Conservation (phyloP, 2,888 invertebrate species). For the Pristionchus fissidentatus region DNA sequence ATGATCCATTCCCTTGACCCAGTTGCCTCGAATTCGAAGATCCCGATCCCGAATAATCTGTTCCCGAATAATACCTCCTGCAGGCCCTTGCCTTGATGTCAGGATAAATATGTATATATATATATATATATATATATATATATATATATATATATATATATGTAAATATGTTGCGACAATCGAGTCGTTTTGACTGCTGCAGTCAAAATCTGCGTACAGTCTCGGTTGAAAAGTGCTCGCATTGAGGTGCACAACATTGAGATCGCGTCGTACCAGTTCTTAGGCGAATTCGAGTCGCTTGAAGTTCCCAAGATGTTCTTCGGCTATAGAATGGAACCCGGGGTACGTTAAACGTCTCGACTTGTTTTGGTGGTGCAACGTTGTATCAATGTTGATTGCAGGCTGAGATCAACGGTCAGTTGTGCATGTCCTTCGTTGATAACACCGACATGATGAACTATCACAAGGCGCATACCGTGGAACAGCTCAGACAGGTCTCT, state of each 20-base stretch:
- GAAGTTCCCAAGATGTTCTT: conserved; percentile 11
- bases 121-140: no score
- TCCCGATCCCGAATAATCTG: no score
- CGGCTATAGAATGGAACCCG: background rate
- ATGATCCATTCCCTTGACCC: no score
- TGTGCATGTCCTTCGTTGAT: conserved; percentile 10
- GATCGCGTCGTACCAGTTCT: conserved; percentile 19
- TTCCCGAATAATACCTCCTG: no score
- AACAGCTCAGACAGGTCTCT: background rate
- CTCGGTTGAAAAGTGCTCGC: background rate
- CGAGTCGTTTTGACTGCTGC: no score
- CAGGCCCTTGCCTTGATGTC: no score
- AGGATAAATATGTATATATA: no score
- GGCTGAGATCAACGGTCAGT: background rate
- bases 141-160: no score
- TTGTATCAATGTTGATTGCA: background rate
- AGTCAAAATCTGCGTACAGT: background rate
- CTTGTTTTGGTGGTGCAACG: background rate
- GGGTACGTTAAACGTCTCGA: background rate
- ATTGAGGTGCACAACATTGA: conserved; percentile 37
- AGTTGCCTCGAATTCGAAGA: no score
- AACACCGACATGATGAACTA: conserved; percentile 6
- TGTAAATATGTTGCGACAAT: no score
- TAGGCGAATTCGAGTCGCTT: background rate
- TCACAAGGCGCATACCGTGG: background rate